Conservation (phyloP, 2,888 invertebrate species). For the Leptogaster cylindrica region DNA sequence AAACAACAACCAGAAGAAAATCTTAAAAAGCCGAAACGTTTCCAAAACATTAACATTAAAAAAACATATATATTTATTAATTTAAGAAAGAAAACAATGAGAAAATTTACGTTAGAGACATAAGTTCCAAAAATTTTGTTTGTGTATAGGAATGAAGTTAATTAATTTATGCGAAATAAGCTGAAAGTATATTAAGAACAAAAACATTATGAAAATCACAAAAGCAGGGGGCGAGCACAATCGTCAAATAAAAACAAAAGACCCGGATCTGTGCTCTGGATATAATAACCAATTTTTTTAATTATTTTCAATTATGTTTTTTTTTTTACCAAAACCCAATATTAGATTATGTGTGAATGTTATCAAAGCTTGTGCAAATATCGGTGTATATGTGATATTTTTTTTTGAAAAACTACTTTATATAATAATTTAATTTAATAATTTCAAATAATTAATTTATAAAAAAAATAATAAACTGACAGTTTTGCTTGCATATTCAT, state of each 20-base stretch:
- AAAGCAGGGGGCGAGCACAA: too few species aligned
- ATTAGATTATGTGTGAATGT: background rate
- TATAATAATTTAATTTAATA: background rate
- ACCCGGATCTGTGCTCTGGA: too few species aligned
- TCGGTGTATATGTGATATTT: slow-evolving; percentile 30
- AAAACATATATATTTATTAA: too few species aligned
- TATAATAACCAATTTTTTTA: background rate
- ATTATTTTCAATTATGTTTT: background rate
- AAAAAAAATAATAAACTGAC: slow-evolving; percentile 15
- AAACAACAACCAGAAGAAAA: slow-evolving; percentile 4
- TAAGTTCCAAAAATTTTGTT: background rate
- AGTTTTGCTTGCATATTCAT: background rate
- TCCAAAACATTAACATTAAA: slow-evolving; percentile 28
- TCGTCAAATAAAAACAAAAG: too few species aligned
- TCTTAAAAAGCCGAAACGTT: slow-evolving; percentile 13
- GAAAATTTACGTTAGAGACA: background rate
- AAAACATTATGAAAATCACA: too few species aligned
- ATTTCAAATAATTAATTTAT: too few species aligned
- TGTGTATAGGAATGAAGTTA: slow-evolving; percentile 10
- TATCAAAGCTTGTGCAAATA: background rate
- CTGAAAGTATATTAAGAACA: too few species aligned
- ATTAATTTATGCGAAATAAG: too few species aligned
- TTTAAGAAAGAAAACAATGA: background rate
- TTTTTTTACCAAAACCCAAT: background rate
- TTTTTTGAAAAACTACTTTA: slow-evolving; percentile 5